Evolutionary conservation across 2,888 invertebrate species (phyloP).

Genomic region (Drosophila cyrtoloma): DNA sequence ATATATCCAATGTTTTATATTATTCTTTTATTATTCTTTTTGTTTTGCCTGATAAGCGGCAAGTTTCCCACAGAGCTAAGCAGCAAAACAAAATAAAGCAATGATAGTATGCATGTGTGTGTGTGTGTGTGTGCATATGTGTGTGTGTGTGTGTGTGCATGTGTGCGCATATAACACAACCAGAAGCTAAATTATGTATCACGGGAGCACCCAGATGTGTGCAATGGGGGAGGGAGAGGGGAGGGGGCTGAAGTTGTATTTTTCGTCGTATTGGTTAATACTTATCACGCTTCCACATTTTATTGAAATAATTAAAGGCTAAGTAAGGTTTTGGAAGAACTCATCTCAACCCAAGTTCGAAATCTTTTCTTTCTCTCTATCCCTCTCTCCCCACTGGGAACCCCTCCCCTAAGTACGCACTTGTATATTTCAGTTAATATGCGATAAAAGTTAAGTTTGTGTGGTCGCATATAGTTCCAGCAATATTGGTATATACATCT

Average conservation of each 20-base stretch:
- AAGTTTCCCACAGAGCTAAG: slow-evolving; percentile 50
- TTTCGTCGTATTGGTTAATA: not conserved
- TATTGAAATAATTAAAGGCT: not conserved
- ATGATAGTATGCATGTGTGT: slow-evolving; percentile 7
- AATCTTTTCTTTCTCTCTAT: not conserved
- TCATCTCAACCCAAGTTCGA: not conserved
- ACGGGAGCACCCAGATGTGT: not conserved
- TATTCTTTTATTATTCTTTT: slow-evolving; percentile 13
- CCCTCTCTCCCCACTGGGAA: too few relatives aligned
- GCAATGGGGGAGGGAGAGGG: not conserved
- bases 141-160: not conserved
- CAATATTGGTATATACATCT: not conserved
- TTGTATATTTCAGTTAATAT: not conserved
- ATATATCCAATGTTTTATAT: slow-evolving; percentile 3
- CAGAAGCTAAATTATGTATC: not conserved
- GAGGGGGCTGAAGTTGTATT: not conserved
- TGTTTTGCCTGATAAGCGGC: slow-evolving; percentile 38
- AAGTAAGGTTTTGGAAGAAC: not conserved
- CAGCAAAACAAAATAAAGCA: slow-evolving; percentile 21
- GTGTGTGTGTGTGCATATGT: not conserved
- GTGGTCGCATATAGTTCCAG: not conserved
- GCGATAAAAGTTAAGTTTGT: slow-evolving; percentile 9
- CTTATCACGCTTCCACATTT: not conserved
- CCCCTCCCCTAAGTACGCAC: not conserved
- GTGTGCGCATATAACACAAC: not conserved